Evolutionary conservation across 2,113 vertebrate species (phyloP).

Genomic region (Haemorhous mexicanus): DNA sequence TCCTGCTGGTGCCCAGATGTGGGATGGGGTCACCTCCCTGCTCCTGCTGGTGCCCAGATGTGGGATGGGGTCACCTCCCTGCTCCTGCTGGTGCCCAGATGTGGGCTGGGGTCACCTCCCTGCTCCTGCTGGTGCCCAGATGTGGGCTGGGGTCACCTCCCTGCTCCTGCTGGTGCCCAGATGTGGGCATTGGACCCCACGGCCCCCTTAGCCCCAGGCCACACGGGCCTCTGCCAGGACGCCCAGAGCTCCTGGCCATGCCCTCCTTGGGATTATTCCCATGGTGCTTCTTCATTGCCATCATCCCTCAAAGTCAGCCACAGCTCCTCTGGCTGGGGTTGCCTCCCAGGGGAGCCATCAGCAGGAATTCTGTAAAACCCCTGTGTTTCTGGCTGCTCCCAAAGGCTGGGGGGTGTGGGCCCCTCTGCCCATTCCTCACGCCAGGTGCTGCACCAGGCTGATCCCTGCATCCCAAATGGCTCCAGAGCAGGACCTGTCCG

Average conservation of each 20-base stretch:
- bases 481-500: background rate
- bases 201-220: accelerated
- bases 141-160: too few relatives aligned
- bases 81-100: background rate
- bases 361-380: accelerated
- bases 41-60: background rate
- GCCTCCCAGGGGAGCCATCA: background rate
- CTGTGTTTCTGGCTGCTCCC: background rate
- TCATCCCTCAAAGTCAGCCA: background rate
- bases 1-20: background rate
- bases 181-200: accelerated
- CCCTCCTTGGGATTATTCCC: accelerated
- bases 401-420: background rate
- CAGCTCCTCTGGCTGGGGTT: accelerated
- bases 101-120: background rate
- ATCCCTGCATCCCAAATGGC: accelerated
- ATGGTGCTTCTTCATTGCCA: accelerated
- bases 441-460: accelerated
- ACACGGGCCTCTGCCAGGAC: accelerated
- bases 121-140: background rate
- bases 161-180: background rate
- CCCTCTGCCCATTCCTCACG: accelerated
- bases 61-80: background rate
- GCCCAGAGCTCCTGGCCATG: accelerated
- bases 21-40: background rate